Evolutionary conservation across 2,797 vertebrate genomes (phyloP).

Genomic region (Channa striata): DNA sequence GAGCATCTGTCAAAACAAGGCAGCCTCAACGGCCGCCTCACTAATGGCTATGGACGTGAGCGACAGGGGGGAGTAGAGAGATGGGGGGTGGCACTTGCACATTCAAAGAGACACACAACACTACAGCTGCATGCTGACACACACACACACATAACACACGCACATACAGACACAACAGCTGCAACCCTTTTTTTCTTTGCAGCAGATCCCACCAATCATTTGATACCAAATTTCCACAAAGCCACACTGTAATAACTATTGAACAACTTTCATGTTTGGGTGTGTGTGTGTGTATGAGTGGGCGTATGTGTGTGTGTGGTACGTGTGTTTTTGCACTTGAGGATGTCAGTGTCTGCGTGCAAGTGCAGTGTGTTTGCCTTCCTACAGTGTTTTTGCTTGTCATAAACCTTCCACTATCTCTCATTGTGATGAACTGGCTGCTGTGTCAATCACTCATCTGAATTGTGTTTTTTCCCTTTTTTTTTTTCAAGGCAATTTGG

Average conservation of each 20-base stretch:
- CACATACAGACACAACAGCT: constrained; percentile 52
- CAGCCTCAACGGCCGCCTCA: constrained; percentile 81
- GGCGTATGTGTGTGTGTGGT: not conserved
- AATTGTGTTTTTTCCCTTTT: constrained; percentile 70
- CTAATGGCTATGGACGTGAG: constrained; percentile 84
- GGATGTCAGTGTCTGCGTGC: constrained; percentile 51
- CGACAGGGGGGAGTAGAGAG: constrained; percentile 72
- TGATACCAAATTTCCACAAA: constrained; percentile 72
- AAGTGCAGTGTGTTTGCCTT: constrained; percentile 61
- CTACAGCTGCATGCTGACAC: constrained; percentile 15
- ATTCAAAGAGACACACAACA: constrained; percentile 64
- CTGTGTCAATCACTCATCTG: constrained; percentile 79
- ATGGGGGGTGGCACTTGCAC: constrained; percentile 55
- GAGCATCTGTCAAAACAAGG: constrained; percentile 88
- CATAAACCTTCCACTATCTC: constrained; percentile 71
- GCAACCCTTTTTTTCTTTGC: constrained; percentile 43
- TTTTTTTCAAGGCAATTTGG: constrained; percentile 71
- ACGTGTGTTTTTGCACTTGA: not conserved
- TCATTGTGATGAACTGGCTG: constrained; percentile 78
- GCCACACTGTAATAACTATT: constrained; percentile 68
- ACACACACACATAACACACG: constrained; percentile 30
- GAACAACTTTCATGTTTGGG: constrained; percentile 60
- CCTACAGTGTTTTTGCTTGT: constrained; percentile 69
- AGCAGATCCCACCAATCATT: constrained; percentile 74
- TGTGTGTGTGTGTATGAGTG: constrained; percentile 19